phyloP scores from a whole-genome alignment of 2,797 vertebrate genomes.

The Botia almorhae region DNA sequence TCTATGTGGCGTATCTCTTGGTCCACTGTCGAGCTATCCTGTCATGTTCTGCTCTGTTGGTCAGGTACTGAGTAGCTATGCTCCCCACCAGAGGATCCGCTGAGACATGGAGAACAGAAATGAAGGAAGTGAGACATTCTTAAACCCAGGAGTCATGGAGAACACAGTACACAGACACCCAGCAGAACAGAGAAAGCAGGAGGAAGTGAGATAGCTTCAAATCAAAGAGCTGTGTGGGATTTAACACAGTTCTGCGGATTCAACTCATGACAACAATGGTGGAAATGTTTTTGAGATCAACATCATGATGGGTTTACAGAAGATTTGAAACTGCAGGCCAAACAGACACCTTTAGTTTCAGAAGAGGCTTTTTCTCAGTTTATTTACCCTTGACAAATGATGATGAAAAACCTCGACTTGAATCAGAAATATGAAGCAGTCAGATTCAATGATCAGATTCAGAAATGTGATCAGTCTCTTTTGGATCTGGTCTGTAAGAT shows the following conservation, averaged over 20 bases:
- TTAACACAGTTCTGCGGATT: conserved; percentile 34
- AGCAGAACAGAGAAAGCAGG: background rate
- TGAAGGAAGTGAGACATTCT: conserved; percentile 31
- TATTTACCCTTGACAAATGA: background rate
- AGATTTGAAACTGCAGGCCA: conserved; percentile 39
- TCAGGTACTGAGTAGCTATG: conserved; percentile 95
- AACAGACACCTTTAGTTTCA: background rate
- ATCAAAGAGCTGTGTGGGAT: conserved; percentile 28
- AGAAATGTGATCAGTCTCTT: background rate
- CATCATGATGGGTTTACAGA: background rate
- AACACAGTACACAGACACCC: background rate
- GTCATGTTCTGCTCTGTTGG: conserved; percentile 95
- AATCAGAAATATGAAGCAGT: background rate
- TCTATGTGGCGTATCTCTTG: conserved; percentile 94
- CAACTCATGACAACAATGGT: conserved; percentile 28
- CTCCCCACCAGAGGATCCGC: conserved; percentile 92
- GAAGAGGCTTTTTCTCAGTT: background rate
- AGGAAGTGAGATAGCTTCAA: conserved; percentile 17
- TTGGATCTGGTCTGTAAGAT: background rate
- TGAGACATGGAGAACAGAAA: conserved; percentile 55
- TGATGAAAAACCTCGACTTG: background rate
- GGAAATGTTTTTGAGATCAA: conserved; percentile 19
- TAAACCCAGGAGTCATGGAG: conserved; percentile 6
- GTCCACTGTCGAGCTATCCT: conserved; percentile 96
- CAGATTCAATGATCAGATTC: background rate